These are phyloP conservation scores for Torymus texanus DNA, from an alignment of 2,888 invertebrate genomes.

Conservation along the genomic window DNA sequence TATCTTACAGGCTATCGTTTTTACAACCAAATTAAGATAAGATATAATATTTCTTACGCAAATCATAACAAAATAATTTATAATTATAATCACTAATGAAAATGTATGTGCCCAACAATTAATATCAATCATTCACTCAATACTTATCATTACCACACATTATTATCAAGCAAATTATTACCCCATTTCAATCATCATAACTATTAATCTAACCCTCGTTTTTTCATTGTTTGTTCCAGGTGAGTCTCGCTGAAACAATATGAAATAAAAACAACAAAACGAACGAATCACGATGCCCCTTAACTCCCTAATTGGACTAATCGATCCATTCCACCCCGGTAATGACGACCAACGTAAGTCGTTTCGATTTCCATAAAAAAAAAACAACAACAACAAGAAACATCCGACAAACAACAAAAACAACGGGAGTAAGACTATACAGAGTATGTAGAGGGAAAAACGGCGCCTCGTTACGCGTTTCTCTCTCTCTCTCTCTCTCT, in stretches of 20 bases:
- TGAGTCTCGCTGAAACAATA: slow-evolving; percentile 19
- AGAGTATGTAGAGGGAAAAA: not conserved
- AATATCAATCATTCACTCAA: no score
- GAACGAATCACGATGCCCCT: slow-evolving; percentile 2
- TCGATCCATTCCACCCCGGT: slow-evolving; percentile 38
- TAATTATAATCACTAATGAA: no score
- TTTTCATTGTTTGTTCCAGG: slow-evolving; percentile 43
- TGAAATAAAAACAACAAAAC: not conserved
- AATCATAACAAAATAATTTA: no score
- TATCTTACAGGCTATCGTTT: no score
- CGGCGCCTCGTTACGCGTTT: slow-evolving; percentile 21
- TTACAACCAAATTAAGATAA: no score
- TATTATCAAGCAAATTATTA: not conserved
- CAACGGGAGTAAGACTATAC: not conserved
- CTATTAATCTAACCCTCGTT: not conserved
- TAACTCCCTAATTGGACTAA: slow-evolving; percentile 22
- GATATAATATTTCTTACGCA: no score
- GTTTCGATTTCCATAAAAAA: slow-evolving; percentile 32
- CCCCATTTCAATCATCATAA: not conserved
- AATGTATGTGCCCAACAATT: no score
- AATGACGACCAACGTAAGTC: slow-evolving; percentile 25
- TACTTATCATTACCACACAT: no score
- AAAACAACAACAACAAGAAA: slow-evolving; percentile 6
- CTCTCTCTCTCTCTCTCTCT: no score
- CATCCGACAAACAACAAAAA: not conserved